These are phyloP conservation scores for Malacosoma neustria DNA, from an alignment of 2,888 invertebrate species.

Conservation along the genomic window DNA sequence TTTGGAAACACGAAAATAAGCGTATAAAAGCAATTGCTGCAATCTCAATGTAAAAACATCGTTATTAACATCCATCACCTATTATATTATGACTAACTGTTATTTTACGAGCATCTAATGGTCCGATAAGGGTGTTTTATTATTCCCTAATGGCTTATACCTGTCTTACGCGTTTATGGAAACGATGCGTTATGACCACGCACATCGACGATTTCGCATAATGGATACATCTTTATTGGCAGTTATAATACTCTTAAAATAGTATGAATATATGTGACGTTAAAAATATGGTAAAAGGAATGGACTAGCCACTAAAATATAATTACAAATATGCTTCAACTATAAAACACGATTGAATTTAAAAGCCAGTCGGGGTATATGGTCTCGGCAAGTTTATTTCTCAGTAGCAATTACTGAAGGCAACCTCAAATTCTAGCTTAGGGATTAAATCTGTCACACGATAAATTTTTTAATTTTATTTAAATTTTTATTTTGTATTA, in stretches of 20 bases:
- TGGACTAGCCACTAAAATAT: no score
- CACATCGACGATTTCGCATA: constrained; percentile 63
- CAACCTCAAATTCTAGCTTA: no score
- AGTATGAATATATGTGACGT: no score
- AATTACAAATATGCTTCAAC: no score
- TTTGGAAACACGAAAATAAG: constrained; percentile 11
- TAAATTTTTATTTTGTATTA: no score
- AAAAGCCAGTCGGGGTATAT: no score
- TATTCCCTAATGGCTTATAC: constrained; percentile 72
- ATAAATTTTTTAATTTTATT: no score
- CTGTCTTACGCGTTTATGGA: constrained; percentile 57
- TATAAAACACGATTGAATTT: no score
- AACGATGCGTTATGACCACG: constrained; percentile 62
- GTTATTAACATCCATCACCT: constrained; percentile 68
- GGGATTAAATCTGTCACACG: no score
- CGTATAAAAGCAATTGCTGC: constrained; percentile 17
- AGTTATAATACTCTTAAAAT: constrained; percentile 10
- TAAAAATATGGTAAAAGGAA: neutral
- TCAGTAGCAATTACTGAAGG: no score
- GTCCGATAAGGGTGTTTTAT: constrained; percentile 71
- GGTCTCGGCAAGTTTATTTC: no score
- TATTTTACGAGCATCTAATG: constrained; percentile 73
- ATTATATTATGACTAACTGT: constrained; percentile 68
- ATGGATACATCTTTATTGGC: constrained; percentile 60
- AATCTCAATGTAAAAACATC: constrained; percentile 47